Base-by-base conservation (phyloP, 2,113 vertebrate species). In the Aythya baeri region DNA sequence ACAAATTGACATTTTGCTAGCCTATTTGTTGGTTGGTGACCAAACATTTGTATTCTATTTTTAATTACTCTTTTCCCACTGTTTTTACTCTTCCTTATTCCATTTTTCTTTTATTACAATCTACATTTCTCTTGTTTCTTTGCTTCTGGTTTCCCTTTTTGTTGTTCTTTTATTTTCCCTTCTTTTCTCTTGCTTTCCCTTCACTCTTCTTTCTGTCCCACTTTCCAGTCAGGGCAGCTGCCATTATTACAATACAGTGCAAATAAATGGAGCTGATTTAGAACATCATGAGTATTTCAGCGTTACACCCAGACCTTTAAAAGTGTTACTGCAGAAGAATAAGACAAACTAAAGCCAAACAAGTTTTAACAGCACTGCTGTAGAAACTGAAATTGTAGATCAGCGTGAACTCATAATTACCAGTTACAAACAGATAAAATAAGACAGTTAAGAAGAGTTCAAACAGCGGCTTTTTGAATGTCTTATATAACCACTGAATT, bases 391-490 rank as follows among this genome's bases (percentile, higher is more conserved):
- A 94, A 84, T 82, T 78, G 41, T 87, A 92, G 61, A 84, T 87
- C 67, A 89, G 21, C 0, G 0, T 78, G 89, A 88, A 91, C 63
- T 83, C 44, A 79, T 95, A 95, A 94, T 96, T 96, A 76, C 52
- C 54, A 55, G 85, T 83, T 94, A n/a, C 50, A 86, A 90, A 83
- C 41, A 92, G 81, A 91, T 79, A 84, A 57, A 94, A 81, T 76
- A 84, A 92, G 94, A 86, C 73, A 91, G 88, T 91, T 49, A 75
- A 29, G n/a, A 89, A 85, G 41, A 92, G 89, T 89, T 92, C 71
- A 83, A 85, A 91, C 12, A 76, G 62, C 14, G 88, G 55, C 41
- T 95, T 89, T 94, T 87, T 23, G 3, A 79, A 50, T 74, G 25
- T 43, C 58, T 94, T 94, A 79, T 22, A 34, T 91, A 95, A 94